Base-by-base conservation (phyloP, 2,797 vertebrate species). In the Perodicticus potto region DNA sequence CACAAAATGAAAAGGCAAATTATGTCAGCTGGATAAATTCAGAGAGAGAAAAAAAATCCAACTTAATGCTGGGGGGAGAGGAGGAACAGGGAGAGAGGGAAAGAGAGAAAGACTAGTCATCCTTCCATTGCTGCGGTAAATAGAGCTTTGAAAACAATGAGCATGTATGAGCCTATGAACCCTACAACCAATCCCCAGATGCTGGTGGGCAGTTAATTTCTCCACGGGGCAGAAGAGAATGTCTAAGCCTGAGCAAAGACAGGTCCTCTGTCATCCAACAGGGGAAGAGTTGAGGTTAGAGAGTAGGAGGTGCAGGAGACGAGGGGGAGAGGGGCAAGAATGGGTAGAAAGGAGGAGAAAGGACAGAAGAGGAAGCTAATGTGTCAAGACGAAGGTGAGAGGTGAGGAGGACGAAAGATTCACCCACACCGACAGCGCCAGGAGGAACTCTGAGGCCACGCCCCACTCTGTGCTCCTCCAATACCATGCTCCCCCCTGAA, bases 1-100 rank as follows among this genome's bases (percentile, higher is more conserved):
- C 97, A 97, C 61, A 93, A 97, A 97, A 96, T 98, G 96, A 97
- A 97, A 97, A 98, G 97, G 95, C 97, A 97, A 97, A 97, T 97
- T 97, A 96, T 95, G 92, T 93, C 93, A 97, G 96, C 95, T 97
- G 93, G 96, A 90, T 98, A 97, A 93, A 97, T 97, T 92, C 93
- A 92, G 96, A 97, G 87, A 86, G 93, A 97, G 93, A 97, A 94
- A 95, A 93, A 97, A 80, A 97, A 96, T 96, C 93, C 97, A 95
- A 92, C 80, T 96, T 91, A 94, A 92, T 65, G 85, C 13, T 37
- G 85, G 86, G 94, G 96, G 81, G 86, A 88, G 91, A 94, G 67
- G 45, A 97, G 81, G 40, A 78, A 80, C 0, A 67, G 45, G 22
- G 78, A 86, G 77, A 67, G 49, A 74, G 37, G 59, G 53, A 72